These are phyloP conservation scores for Hirtodrosophila alboralis DNA, from an alignment of 2,888 invertebrate species.

Conservation along the genomic window DNA sequence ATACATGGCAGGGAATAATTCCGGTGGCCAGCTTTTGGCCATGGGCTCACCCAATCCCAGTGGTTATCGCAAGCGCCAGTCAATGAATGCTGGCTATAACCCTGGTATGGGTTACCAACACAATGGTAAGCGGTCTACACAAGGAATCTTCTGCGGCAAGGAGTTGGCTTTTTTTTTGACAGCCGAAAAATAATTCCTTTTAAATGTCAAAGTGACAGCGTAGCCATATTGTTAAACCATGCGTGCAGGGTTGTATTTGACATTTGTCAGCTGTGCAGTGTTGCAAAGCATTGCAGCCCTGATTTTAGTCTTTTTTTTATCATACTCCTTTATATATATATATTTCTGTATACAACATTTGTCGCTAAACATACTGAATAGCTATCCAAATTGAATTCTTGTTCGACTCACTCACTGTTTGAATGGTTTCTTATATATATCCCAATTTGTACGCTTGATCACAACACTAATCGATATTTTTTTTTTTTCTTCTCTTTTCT, in stretches of 20 bases:
- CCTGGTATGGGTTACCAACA: constrained; percentile 45
- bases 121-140: constrained; percentile 56
- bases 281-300: no score
- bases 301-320: no score
- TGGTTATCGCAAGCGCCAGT: constrained; percentile 58
- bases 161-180: constrained; percentile 18
- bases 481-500: constrained; percentile 28
- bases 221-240: no score
- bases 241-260: no score
- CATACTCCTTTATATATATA: no score
- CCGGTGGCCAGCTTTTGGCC: constrained; percentile 34
- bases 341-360: constrained; percentile 57
- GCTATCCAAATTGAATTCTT: constrained; percentile 69
- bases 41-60: constrained; percentile 40
- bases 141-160: no score
- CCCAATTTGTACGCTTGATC: constrained; percentile 6
- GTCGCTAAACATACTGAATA: constrained; percentile 71
- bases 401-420: constrained; percentile 78
- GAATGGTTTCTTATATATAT: constrained; percentile 51
- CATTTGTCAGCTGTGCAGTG: no score
- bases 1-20: constrained; percentile 30
- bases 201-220: no score
- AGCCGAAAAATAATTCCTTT: constrained; percentile 5
- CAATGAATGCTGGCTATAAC: constrained; percentile 45
- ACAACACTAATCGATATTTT: constrained; percentile 31